phyloP scores from a whole-genome alignment of 2,888 invertebrate genomes.

The Alentia gelatinosa region DNA sequence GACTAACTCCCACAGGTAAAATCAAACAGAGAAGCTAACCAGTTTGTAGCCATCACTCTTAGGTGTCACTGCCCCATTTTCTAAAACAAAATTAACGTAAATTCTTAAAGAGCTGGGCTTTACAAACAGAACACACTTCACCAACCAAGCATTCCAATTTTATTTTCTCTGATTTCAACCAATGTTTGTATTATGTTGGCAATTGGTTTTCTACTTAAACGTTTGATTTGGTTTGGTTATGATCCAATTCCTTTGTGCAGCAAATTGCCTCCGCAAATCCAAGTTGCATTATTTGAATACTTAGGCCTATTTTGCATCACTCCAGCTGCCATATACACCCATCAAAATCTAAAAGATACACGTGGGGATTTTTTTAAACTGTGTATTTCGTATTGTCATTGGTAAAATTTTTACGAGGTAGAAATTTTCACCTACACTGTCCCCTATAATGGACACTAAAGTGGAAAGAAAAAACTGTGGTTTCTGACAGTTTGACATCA shows the following conservation, averaged over 20 bases:
- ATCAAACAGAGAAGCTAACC: neutral
- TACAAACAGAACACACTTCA: neutral
- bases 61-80: too few species aligned
- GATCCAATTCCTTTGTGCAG: neutral
- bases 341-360: neutral
- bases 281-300: neutral
- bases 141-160: conserved; percentile 6
- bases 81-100: too few species aligned
- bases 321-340: neutral
- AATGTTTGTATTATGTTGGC: conserved; percentile 7
- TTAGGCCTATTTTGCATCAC: neutral
- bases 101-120: neutral
- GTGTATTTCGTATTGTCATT: conserved; percentile 17
- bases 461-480: neutral
- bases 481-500: neutral
- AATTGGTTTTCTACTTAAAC: conserved; percentile 7
- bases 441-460: conserved; percentile 26
- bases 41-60: neutral
- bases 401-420: conserved; percentile 40
- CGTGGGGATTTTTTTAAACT: neutral
- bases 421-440: conserved; percentile 16
- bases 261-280: neutral
- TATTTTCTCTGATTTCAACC: neutral
- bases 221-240: neutral
- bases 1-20: neutral